Base-by-base conservation (phyloP, 2,113 vertebrate species). In the Seriola aureovittata region DNA sequence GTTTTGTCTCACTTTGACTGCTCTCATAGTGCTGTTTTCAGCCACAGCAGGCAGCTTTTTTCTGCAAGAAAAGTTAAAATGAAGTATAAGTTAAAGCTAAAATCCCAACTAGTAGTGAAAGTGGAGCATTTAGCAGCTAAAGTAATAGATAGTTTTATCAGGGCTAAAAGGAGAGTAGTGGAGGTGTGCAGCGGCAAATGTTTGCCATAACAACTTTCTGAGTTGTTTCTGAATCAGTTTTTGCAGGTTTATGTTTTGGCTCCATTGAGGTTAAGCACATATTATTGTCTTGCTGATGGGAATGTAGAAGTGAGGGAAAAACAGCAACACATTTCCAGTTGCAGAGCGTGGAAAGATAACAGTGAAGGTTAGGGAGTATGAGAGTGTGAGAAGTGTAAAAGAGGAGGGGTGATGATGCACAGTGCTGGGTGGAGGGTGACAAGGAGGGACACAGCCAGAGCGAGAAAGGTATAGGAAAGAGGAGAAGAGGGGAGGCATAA, bases 401-500 rank as follows among this genome's bases (percentile, higher is more conserved):
- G 48, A 71, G 67, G 59, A 58, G 42, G 48, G 17, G 75, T 58
- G 73, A 68, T 29, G 69, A 75, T 74, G 32, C 25, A 25, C 25
- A 76, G 62, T 23, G 70, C 19, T 64, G 21, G 36, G 40, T 54
- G n/a, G 60, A 34, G 23, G 58, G 58, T 63, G 29, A 68, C 19
- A 65, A 52, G 12, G 42, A 54, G 71, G n/a, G 17, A 77, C 7
- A 84, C 36, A 58, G 38, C 3, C 25, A 50, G 19, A 32, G 34
- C 44, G 19, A 32, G 34, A 48, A 59, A 85, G 32, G 29, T 73
- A 69, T 42, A 59, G 40, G 36, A 44, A 38, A 78, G 34, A 34
- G 58, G 38, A 65, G 52, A 84, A 60, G 60, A 42, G 71, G 10
- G 23, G 55, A 69, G 81, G 73, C 80, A 82, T 73, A 63, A 82